Evolutionary conservation across 2,888 invertebrate species (phyloP).

Genomic region (Tetrapedia diversipes): DNA sequence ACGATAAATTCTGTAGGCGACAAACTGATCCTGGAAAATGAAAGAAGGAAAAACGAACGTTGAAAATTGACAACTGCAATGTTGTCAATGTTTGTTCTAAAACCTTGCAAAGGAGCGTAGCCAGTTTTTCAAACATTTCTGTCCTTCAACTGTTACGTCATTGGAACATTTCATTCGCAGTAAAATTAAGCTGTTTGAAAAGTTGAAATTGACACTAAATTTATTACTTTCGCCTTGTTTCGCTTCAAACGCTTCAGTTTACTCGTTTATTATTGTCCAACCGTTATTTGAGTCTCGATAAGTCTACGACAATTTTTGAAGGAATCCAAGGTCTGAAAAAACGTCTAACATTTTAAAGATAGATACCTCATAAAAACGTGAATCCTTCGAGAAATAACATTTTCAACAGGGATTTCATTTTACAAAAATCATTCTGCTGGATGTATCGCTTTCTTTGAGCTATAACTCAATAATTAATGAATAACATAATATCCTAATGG

Average conservation of each 20-base stretch:
- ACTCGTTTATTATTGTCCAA: conserved; percentile 27
- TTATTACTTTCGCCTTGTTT: neutral
- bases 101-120: neutral
- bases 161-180: conserved; percentile 11
- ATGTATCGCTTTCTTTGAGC: too few species aligned
- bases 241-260: neutral
- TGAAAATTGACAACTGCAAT: conserved; percentile 2
- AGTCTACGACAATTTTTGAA: neutral
- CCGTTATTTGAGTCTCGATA: neutral
- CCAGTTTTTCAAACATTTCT: conserved; percentile 9
- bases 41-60: neutral
- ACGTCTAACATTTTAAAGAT: neutral
- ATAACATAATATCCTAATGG: too few species aligned
- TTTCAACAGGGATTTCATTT: too few species aligned
- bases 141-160: conserved; percentile 17
- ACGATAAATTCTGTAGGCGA: neutral
- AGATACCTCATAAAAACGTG: neutral
- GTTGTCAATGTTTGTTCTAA: conserved; percentile 4
- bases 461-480: too few species aligned
- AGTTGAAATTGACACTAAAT: too few species aligned
- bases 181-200: neutral
- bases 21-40: neutral
- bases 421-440: too few species aligned
- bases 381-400: neutral
- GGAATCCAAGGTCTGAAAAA: too few species aligned